Evolutionary conservation across 2,113 vertebrate species (phyloP).

Genomic region (Brachypteracias leptosomus): DNA sequence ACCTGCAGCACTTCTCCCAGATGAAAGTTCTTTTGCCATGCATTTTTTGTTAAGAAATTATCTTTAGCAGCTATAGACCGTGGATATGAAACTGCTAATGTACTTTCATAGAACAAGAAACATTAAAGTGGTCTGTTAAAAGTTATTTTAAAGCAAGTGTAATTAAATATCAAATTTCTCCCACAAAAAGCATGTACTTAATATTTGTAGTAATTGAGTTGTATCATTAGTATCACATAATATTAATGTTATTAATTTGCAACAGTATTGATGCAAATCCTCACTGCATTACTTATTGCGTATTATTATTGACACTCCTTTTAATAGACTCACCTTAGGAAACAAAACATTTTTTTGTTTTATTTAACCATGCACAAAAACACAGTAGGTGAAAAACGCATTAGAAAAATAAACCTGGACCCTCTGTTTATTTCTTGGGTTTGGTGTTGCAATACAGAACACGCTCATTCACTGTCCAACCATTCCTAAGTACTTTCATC

Average conservation of each 20-base stretch:
- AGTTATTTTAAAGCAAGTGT: neutral
- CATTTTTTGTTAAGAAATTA: neutral
- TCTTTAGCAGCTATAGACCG: neutral
- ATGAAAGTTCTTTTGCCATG: neutral
- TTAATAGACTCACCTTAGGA: neutral
- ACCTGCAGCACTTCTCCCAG: rapidly evolving
- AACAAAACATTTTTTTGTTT: neutral
- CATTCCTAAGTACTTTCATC: conserved; percentile 27
- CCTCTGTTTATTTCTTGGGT: neutral
- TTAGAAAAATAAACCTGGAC: neutral
- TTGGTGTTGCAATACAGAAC: conserved; percentile 25
- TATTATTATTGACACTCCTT: neutral
- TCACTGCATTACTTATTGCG: neutral
- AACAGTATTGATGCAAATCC: neutral
- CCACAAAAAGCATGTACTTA: neutral
- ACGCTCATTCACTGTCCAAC: neutral
- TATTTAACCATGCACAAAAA: neutral
- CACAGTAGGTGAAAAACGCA: neutral
- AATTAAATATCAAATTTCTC: too few species aligned
- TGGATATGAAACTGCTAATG: neutral
- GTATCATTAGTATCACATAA: neutral
- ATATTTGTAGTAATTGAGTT: neutral
- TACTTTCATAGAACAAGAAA: neutral
- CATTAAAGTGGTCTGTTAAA: neutral
- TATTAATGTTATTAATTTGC: neutral